Percentiles rank a stretch among this genome's conserved stretches.
phyloP scores from a whole-genome alignment of 1,140 invertebrate species.

The Bombus impatiens region DNA sequence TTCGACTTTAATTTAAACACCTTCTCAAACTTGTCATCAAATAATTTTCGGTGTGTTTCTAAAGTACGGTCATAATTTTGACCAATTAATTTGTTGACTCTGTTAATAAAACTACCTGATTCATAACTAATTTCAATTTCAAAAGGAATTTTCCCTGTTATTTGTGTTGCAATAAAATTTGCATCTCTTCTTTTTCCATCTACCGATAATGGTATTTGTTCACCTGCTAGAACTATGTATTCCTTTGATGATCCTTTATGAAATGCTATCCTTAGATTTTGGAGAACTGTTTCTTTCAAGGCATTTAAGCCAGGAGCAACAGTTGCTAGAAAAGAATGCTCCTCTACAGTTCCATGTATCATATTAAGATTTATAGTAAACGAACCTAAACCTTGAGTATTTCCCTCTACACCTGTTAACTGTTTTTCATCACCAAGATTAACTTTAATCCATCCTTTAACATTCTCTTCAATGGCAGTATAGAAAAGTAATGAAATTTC shows the following conservation, averaged over 20 bases:
- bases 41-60: slow-evolving; percentile 83
- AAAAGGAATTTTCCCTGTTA: slow-evolving; percentile 91
- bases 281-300: slow-evolving; percentile 90
- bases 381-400: slow-evolving; percentile 90
- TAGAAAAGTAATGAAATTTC: slow-evolving; percentile 90
- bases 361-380: slow-evolving; percentile 85
- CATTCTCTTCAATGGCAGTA: slow-evolving; percentile 88
- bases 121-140: slow-evolving; percentile 93
- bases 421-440: slow-evolving; percentile 83
- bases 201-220: slow-evolving; percentile 82
- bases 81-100: slow-evolving; percentile 84
- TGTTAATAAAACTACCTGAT: slow-evolving; percentile 86
- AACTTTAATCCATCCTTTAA: slow-evolving; percentile 85
- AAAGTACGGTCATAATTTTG: slow-evolving; percentile 86
- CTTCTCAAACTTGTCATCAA: slow-evolving; percentile 88
- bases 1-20: slow-evolving; percentile 88
- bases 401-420: slow-evolving; percentile 88
- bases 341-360: slow-evolving; percentile 84
- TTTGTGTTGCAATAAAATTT: slow-evolving; percentile 92
- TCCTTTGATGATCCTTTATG: slow-evolving; percentile 83
- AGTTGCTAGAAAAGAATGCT: slow-evolving; percentile 89
- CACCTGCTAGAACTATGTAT: slow-evolving; percentile 86
- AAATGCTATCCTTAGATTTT: slow-evolving; percentile 85
- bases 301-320: slow-evolving; percentile 87
- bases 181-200: slow-evolving; percentile 83